These are phyloP conservation scores for Orientallactaga bullata DNA, from an alignment of 2,113 vertebrate genomes.

Conservation along the genomic window DNA sequence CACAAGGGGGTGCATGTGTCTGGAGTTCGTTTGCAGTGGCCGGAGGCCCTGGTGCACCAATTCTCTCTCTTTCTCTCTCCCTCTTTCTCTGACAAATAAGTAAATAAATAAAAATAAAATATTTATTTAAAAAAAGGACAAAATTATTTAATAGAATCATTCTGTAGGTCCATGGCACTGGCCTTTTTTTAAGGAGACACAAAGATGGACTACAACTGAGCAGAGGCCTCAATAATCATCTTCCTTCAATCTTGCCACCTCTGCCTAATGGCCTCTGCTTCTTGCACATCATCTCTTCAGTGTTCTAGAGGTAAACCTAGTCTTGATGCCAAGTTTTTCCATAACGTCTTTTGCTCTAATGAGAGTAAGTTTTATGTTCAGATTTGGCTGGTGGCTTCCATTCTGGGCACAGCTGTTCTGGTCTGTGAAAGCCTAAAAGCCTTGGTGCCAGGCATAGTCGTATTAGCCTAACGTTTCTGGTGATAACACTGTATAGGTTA, in stretches of 20 bases:
- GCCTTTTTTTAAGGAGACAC: background rate
- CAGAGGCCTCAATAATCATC: background rate
- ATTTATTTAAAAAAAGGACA: no score
- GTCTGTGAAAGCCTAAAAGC: background rate
- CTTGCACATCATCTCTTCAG: background rate
- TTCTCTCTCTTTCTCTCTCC: no score
- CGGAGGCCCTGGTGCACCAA: no score
- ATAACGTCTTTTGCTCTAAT: background rate
- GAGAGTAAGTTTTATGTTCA: background rate
- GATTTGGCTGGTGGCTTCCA: background rate
- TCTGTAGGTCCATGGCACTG: background rate
- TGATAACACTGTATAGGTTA: background rate
- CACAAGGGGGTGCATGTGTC: no score
- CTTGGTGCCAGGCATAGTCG: background rate
- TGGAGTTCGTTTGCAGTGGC: no score
- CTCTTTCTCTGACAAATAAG: no score
- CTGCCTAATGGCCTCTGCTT: background rate
- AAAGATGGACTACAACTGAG: background rate
- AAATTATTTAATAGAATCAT: background rate
- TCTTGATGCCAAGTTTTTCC: background rate
- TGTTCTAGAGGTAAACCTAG: background rate
- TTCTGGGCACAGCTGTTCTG: background rate
- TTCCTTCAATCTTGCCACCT: background rate
- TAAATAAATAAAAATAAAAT: no score
- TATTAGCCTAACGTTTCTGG: background rate